Percentiles rank a stretch among this genome's conserved stretches.
phyloP scores from a whole-genome alignment of 2,888 invertebrate genomes.

The Sminthurides aquaticus region DNA sequence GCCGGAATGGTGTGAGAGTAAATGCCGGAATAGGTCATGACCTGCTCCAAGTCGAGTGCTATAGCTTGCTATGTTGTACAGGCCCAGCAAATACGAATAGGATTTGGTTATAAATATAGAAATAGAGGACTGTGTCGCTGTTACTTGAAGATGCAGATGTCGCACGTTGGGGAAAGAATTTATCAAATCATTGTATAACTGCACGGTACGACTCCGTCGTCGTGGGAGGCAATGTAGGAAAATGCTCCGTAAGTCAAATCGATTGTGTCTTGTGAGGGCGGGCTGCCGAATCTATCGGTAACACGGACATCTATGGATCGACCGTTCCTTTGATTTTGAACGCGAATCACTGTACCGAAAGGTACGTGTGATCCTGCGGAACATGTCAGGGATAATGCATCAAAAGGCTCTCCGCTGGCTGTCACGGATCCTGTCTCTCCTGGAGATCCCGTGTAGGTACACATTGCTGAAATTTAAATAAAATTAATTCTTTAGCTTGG shows the following conservation, averaged over 20 bases:
- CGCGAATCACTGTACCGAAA: conserved; percentile 3
- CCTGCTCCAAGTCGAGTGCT: too few species aligned
- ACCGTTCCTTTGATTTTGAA: conserved; percentile 11
- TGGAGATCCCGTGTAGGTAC: conserved; percentile 14
- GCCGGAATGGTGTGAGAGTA: too few species aligned
- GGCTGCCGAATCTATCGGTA: conserved; percentile 9
- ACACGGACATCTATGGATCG: conserved; percentile 9
- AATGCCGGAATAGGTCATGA: too few species aligned
- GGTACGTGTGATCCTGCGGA: conserved; percentile 8
- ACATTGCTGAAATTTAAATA: conserved; percentile 5
- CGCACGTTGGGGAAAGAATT: not conserved
- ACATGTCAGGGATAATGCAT: conserved; percentile 8
- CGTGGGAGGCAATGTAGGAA: conserved; percentile 8
- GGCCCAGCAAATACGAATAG: too few species aligned
- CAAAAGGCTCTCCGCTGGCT: conserved; percentile 10
- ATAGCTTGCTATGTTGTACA: too few species aligned
- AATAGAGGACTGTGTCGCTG: too few species aligned
- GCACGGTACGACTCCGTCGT: conserved; percentile 14
- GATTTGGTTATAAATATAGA: too few species aligned
- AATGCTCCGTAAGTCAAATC: conserved; percentile 19
- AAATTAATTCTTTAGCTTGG: too few species aligned
- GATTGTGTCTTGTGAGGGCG: conserved; percentile 13
- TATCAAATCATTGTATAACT: conserved; percentile 4
- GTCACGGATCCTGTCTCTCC: conserved; percentile 14
- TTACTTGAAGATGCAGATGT: too few species aligned